These are phyloP conservation scores for Drusus annulatus DNA, from an alignment of 1,140 invertebrate species.

Conservation along the genomic window DNA sequence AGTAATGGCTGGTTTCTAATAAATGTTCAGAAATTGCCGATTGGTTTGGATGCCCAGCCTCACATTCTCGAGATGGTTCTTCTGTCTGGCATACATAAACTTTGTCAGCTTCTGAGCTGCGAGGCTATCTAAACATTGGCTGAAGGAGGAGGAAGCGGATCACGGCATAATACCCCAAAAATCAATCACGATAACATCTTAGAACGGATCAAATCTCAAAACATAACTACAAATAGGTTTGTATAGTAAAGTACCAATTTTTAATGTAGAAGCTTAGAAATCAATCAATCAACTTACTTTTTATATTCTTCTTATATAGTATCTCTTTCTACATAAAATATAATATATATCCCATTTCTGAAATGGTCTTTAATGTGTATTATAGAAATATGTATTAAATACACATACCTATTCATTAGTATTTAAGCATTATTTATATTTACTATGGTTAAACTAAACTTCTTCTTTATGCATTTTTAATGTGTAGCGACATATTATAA, in stretches of 20 bases:
- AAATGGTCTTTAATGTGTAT: constrained; percentile 12
- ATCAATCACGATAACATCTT: too few relatives aligned
- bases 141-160: too few relatives aligned
- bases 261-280: constrained; percentile 53
- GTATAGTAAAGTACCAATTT: constrained; percentile 58
- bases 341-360: constrained; percentile 2
- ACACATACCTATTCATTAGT: not conserved
- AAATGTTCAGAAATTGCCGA: too few relatives aligned
- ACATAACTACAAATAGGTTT: not conserved
- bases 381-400: constrained; percentile 13
- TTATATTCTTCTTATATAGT: constrained; percentile 29
- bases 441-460: too few relatives aligned
- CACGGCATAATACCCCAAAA: too few relatives aligned
- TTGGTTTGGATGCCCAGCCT: too few relatives aligned
- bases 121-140: too few relatives aligned
- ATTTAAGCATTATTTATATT: not conserved
- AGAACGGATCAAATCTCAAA: constrained; percentile 46
- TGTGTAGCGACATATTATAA: not conserved
- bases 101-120: too few relatives aligned
- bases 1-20: too few relatives aligned
- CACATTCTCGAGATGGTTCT: too few relatives aligned
- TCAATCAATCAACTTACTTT: constrained; percentile 32
- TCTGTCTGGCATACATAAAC: too few relatives aligned
- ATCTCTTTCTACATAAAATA: constrained; percentile 6
- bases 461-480: constrained; percentile 13